These are phyloP conservation scores for Gambusia yucatana DNA, from an alignment of 2,797 vertebrate genomes.

Conservation along the genomic window DNA sequence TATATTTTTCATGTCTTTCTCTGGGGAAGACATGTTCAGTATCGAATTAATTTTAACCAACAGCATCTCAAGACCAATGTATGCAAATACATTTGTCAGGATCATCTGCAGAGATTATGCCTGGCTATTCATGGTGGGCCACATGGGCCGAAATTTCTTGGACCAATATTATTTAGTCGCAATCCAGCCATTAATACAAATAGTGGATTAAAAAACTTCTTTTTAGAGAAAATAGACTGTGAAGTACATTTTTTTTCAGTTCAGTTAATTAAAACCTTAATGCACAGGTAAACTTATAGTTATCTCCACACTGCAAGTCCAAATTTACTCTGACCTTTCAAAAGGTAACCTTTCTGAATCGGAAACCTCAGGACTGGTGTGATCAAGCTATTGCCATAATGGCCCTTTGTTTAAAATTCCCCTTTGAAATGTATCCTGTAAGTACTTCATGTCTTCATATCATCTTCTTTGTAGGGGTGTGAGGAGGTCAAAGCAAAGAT, in stretches of 20 bases:
- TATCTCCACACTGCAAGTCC: constrained; percentile 12
- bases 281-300: background rate
- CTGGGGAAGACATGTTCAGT: background rate
- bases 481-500: constrained; percentile 21
- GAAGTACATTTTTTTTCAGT: background rate
- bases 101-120: background rate
- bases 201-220: background rate
- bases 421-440: background rate
- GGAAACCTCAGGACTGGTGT: background rate
- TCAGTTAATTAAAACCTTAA: background rate
- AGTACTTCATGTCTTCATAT: background rate
- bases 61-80: background rate
- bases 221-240: background rate
- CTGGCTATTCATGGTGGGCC: background rate
- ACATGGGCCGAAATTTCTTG: background rate
- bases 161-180: background rate
- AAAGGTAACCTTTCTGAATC: constrained; percentile 20
- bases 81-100: background rate
- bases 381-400: background rate
- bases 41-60: too few species aligned
- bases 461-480: background rate
- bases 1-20: background rate
- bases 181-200: background rate
- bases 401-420: background rate
- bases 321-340: constrained; percentile 19